A percentile compares a stretch with the other conserved stretches of the same genome.
These are phyloP conservation scores for Agapornis canus DNA, from an alignment of 2,797 vertebrate species.

Conservation along the genomic window DNA sequence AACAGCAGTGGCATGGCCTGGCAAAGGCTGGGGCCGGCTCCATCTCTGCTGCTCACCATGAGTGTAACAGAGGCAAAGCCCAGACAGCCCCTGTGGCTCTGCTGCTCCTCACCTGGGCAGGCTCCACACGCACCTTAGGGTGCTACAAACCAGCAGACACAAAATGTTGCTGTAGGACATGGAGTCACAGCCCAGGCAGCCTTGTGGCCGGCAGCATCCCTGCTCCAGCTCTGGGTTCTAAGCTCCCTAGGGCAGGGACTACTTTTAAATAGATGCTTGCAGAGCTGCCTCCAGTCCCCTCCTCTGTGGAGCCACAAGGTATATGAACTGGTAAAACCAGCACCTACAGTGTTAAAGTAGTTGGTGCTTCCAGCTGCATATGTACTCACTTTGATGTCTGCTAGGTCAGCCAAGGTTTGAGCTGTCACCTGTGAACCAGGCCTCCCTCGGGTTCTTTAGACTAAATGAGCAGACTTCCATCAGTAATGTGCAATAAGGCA, in stretches of 20 bases:
- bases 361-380: background rate
- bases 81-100: background rate
- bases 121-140: background rate
- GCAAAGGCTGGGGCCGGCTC: background rate
- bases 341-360: background rate
- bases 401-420: background rate
- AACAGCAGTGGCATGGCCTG: background rate
- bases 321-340: background rate
- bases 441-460: background rate
- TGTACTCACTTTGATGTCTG: background rate
- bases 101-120: background rate
- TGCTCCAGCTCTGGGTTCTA: background rate
- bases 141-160: background rate
- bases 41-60: background rate
- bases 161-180: background rate
- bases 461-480: background rate
- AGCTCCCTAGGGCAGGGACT: background rate
- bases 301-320: background rate
- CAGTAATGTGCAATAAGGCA: accelerated
- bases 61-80: background rate
- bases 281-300: background rate
- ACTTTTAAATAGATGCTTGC: background rate
- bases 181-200: background rate
- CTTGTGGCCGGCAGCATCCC: background rate
- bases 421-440: background rate